A percentile compares a stretch with the other conserved stretches of the same genome.
Evolutionary conservation across 2,797 vertebrate genomes (phyloP).

Genomic region (Clarias fuscus): DNA sequence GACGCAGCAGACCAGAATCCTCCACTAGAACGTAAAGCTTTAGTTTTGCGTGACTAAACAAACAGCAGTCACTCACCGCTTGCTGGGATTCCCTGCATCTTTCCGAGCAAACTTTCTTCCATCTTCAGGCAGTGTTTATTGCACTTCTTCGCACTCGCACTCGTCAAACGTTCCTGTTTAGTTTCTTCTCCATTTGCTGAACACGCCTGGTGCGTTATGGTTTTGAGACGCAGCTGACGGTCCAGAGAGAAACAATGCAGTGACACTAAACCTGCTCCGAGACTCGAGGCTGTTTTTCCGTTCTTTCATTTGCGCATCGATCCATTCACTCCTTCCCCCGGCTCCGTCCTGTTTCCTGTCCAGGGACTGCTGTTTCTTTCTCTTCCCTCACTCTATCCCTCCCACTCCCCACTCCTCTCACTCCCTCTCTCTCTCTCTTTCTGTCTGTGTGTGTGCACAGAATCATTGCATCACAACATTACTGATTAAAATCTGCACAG

Average conservation of each 20-base stretch:
- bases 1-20: too few species aligned
- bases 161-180: slow-evolving; percentile 48
- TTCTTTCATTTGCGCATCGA: slow-evolving; percentile 48
- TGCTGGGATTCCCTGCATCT: slow-evolving; percentile 73
- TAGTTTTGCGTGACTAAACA: too few species aligned
- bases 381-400: slow-evolving; percentile 42
- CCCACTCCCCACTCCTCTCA: slow-evolving; percentile 1
- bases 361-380: slow-evolving; percentile 55
- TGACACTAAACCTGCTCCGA: slow-evolving; percentile 25
- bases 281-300: background rate
- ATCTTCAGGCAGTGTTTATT: slow-evolving; percentile 43
- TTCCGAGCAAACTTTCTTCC: slow-evolving; percentile 57
- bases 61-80: slow-evolving; percentile 66
- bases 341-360: slow-evolving; percentile 49
- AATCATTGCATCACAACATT: background rate
- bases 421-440: background rate
- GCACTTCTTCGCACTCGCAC: background rate
- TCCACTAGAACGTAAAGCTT: too few species aligned
- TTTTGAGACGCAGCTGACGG: background rate
- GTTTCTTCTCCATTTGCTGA: background rate
- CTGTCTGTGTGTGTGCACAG: background rate
- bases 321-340: slow-evolving; percentile 59
- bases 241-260: slow-evolving; percentile 12
- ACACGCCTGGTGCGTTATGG: background rate
- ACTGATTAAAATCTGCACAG: background rate